Conservation (phyloP, 2,888 invertebrate species). For the Philereme vetulata region DNA sequence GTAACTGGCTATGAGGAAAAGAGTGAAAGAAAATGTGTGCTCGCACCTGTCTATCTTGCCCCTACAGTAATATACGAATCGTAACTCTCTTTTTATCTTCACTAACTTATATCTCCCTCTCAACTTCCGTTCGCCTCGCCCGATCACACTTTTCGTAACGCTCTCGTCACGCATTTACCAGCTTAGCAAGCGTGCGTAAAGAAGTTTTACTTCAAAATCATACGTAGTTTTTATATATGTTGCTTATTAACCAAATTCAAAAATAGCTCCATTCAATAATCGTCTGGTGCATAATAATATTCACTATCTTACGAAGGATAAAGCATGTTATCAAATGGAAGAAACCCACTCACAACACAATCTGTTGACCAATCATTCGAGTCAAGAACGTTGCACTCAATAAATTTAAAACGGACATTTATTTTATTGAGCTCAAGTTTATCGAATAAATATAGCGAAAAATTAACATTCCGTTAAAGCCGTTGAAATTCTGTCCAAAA, state of each 20-base stretch:
- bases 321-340: conserved; percentile 48
- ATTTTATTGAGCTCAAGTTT: background rate
- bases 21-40: too few species aligned
- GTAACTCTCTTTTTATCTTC: too few species aligned
- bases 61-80: too few species aligned
- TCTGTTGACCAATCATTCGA: conserved; percentile 27
- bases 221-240: background rate
- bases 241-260: background rate
- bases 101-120: too few species aligned
- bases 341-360: conserved; percentile 40
- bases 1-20: too few species aligned
- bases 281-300: conserved; percentile 2
- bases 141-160: too few species aligned
- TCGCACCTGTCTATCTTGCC: too few species aligned
- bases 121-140: too few species aligned
- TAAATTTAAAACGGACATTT: conserved; percentile 12
- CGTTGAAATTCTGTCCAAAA: background rate
- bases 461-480: background rate
- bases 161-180: too few species aligned
- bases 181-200: too few species aligned
- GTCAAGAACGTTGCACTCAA: conserved; percentile 31
- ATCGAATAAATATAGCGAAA: background rate
- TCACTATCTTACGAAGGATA: conserved; percentile 27
- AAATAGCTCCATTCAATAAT: conserved; percentile 8
- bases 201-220: too few species aligned